Conservation (phyloP, 30 jellyfish, hydroid and myxozoan genomes). For the Catostylus mosaicus region DNA sequence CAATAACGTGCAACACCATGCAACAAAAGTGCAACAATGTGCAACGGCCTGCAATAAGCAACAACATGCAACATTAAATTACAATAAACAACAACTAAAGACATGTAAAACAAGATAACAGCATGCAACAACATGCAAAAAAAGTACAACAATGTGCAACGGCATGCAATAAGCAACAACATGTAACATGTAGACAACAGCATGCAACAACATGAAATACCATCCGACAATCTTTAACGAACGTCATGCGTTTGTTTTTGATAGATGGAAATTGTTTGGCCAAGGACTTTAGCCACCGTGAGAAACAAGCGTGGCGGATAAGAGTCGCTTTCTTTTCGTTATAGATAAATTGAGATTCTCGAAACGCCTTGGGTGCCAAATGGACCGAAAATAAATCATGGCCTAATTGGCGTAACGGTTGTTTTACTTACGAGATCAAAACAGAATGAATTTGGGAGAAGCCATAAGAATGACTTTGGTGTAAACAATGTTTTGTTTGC, state of each 20-base stretch:
- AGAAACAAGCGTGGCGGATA: slow-evolving; percentile 4
- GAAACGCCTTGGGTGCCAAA: neutral
- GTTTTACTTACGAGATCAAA: neutral
- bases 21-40: neutral
- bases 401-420: neutral
- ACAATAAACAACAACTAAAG: too few species aligned
- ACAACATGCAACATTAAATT: too few species aligned
- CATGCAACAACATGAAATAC: neutral
- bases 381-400: neutral
- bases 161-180: too few species aligned
- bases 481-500: neutral
- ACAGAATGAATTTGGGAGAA: neutral
- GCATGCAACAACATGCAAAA: neutral
- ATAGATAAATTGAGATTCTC: neutral
- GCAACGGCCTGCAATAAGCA: neutral
- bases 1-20: neutral
- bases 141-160: too few species aligned
- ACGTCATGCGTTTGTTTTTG: neutral
- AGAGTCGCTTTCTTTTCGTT: neutral
- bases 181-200: neutral
- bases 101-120: neutral
- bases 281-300: neutral
- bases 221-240: neutral
- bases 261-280: neutral
- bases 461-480: neutral